Conservation (phyloP, 2,113 vertebrate species). For the Eclectus roratus region DNA sequence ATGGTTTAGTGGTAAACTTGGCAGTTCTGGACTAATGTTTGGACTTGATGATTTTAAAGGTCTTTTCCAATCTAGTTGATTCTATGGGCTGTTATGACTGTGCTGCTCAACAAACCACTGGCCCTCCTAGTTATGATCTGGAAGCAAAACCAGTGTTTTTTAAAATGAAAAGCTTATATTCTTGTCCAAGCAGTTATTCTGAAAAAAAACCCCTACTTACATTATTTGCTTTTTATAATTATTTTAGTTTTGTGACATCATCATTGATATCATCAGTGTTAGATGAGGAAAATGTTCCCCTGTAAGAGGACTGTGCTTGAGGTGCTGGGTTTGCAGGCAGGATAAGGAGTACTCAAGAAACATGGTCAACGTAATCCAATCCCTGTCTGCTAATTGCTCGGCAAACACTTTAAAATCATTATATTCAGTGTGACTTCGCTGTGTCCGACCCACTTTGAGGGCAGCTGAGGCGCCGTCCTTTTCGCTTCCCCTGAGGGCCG, state of each 20-base stretch:
- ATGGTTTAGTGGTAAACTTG: neutral
- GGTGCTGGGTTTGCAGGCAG: neutral
- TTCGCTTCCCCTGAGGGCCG: rapidly evolving
- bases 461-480: rapidly evolving
- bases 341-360: neutral
- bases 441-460: rapidly evolving
- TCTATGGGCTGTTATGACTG: rapidly evolving
- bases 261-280: neutral
- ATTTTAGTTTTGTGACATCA: neutral
- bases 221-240: neutral
- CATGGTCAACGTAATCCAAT: rapidly evolving
- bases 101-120: neutral
- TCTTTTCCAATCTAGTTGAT: neutral
- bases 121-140: neutral
- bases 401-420: neutral
- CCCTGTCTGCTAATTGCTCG: neutral
- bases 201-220: neutral
- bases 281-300: slow-evolving; percentile 7
- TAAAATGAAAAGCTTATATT: neutral
- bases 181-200: neutral
- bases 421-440: rapidly evolving
- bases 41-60: neutral
- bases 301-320: neutral
- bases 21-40: neutral
- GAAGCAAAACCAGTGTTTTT: neutral